Evolutionary conservation across 2,797 vertebrate species (phyloP), one percentile per base, ranked within the genome.

Genomic region (Cuniculus paca): DNA sequence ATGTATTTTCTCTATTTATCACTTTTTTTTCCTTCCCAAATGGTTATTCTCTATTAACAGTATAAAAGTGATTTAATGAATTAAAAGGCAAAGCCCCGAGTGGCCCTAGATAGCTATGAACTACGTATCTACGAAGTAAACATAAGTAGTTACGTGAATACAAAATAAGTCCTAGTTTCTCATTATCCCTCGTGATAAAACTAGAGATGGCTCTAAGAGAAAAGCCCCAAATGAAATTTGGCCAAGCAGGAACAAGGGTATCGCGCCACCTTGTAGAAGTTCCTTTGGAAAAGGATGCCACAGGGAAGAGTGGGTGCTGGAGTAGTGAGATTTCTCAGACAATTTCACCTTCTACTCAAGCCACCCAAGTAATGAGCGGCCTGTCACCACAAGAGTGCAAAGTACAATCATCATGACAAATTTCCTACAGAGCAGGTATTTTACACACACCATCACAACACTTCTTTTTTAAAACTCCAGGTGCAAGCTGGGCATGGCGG

Each of bases 41-140:
- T 79, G 45, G 9, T 88, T 91, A n/a, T 34, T 93, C 86, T 95
- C 65, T 90, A 91, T 52, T 61, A 95, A 89, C 94, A 90, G 74
- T 9, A 89, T 31, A 88, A 78, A 90, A 70, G 31, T 45, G 39
- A 78, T 72, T 48, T 63, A 88, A 13, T 60, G 84, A 26, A 79
- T 39, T 75, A 96, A 93, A 94, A 95, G 19, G n/a, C 17, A 78
- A 95, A 91, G 42, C 5, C 28, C 54, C 61, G 65, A 17, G 4
- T 70, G n/a, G 42, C 16, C 63, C 72, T 95, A 34, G 31, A 77
- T 34, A 26, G 34, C 19, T 39, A 90, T 3, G 45, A 94, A 87
- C 92, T n/a, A 79, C 88, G 36, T 31, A 54, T 65, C 61, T 90
- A 72, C 0, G 28, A 63, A 56, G 52, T 65, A 75, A 45, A 75